These are phyloP conservation scores for Pitta sordida DNA, from an alignment of 2,113 vertebrate species.

Conservation along the genomic window DNA sequence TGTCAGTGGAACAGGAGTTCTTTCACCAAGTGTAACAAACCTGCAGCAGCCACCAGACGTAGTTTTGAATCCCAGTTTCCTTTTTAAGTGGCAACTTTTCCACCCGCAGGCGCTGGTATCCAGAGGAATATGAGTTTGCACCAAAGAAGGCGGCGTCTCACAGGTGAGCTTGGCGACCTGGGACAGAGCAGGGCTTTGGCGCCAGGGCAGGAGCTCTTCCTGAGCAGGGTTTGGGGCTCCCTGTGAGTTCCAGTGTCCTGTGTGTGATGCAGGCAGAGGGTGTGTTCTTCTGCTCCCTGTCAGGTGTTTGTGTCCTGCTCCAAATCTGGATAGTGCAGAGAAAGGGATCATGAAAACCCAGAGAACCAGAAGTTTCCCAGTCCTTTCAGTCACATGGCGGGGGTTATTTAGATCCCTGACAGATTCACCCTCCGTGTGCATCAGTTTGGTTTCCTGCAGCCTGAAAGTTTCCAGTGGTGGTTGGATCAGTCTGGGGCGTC, in stretches of 20 bases:
- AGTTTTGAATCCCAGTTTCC: neutral
- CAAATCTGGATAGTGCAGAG: neutral
- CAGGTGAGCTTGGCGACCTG: slow-evolving; percentile 76
- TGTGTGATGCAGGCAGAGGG: neutral
- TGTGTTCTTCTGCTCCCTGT: neutral
- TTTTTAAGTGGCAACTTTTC: neutral
- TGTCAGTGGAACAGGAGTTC: neutral
- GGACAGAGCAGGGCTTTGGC: neutral
- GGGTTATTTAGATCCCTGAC: neutral
- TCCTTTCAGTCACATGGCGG: neutral
- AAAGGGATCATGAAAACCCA: neutral
- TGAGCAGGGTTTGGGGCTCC: neutral
- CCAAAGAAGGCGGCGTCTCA: slow-evolving; percentile 91
- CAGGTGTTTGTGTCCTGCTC: neutral
- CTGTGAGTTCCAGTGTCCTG: neutral
- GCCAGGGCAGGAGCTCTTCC: neutral
- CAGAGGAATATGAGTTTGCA: slow-evolving; percentile 84
- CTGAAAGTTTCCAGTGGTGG: rapidly evolving
- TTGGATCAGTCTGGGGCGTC: rapidly evolving
- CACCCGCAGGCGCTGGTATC: slow-evolving; percentile 88
- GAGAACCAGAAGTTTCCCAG: neutral
- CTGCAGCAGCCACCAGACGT: rapidly evolving
- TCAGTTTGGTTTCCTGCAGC: neutral
- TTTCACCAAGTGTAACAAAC: neutral
- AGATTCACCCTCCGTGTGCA: neutral